A percentile compares a stretch with the other conserved stretches of the same genome.
Evolutionary conservation across 1,140 invertebrate genomes (phyloP).

Genomic region (Atopsyche davidsoni): DNA sequence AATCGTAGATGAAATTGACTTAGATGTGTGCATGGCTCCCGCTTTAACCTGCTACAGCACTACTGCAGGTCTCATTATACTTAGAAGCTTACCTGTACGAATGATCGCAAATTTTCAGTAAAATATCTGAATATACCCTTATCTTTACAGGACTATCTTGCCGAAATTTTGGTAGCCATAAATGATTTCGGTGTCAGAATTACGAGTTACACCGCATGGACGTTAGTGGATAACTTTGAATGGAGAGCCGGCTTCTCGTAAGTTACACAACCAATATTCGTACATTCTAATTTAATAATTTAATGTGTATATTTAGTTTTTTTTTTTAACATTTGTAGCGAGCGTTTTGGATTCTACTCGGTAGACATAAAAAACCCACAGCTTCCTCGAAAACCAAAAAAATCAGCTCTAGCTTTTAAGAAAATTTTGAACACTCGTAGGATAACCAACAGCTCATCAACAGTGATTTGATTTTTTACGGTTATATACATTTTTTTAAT

Average conservation of each 20-base stretch:
- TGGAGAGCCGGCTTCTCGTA: slow-evolving; percentile 61
- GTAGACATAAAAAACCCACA: slow-evolving; percentile 45
- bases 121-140: slow-evolving; percentile 11
- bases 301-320: background rate
- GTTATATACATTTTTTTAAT: background rate
- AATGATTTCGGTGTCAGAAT: slow-evolving; percentile 62
- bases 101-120: too few species aligned
- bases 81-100: too few species aligned
- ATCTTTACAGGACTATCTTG: slow-evolving; percentile 49
- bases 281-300: background rate
- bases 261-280: slow-evolving; percentile 30
- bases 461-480: background rate
- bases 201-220: slow-evolving; percentile 67
- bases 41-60: too few species aligned
- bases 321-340: slow-evolving; percentile 33
- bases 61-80: too few species aligned
- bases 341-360: slow-evolving; percentile 47
- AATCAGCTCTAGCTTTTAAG: slow-evolving; percentile 44
- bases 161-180: slow-evolving; percentile 51
- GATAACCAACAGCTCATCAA: slow-evolving; percentile 36
- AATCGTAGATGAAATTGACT: too few species aligned
- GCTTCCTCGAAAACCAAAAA: slow-evolving; percentile 41
- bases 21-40: too few species aligned
- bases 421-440: slow-evolving; percentile 40
- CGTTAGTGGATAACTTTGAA: slow-evolving; percentile 73